Evolutionary conservation across 2,113 vertebrate species (phyloP).

Genomic region (Cyphomyrus plagiostoma): DNA sequence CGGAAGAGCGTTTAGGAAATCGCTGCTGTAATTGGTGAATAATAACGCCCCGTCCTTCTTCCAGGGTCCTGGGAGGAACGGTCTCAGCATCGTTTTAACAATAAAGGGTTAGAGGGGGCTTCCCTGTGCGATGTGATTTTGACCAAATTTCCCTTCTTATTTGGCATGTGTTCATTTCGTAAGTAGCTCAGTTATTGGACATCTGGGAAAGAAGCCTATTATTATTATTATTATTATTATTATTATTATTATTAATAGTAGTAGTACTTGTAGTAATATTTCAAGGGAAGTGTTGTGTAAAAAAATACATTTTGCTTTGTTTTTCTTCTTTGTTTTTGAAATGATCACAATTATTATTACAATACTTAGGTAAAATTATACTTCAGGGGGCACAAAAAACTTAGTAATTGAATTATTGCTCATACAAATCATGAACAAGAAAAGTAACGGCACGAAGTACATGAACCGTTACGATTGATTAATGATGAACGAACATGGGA

Average conservation of each 20-base stretch:
- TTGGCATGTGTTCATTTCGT: background rate
- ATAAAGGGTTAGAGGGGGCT: background rate
- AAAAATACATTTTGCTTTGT: background rate
- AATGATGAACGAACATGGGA: background rate
- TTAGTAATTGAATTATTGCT: background rate
- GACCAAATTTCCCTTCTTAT: background rate
- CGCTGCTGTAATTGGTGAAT: conserved; percentile 70
- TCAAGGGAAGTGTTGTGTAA: background rate
- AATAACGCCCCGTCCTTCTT: conserved; percentile 27
- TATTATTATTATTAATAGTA: background rate
- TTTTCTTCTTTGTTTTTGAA: background rate
- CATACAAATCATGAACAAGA: background rate
- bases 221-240: background rate
- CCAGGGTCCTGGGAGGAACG: conserved; percentile 27
- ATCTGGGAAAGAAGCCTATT: background rate
- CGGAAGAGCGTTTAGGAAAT: conserved; percentile 84
- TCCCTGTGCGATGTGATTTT: background rate
- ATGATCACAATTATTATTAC: background rate
- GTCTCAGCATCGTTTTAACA: background rate
- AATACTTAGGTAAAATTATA: background rate
- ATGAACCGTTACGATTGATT: background rate
- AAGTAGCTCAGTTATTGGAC: background rate
- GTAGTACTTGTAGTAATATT: background rate
- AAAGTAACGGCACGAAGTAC: background rate
- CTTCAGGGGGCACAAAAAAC: no score